A percentile compares a stretch with the other conserved stretches of the same genome.
Evolutionary conservation across 2,797 vertebrate species (phyloP).

Genomic region (Eleutherodactylus coqui): DNA sequence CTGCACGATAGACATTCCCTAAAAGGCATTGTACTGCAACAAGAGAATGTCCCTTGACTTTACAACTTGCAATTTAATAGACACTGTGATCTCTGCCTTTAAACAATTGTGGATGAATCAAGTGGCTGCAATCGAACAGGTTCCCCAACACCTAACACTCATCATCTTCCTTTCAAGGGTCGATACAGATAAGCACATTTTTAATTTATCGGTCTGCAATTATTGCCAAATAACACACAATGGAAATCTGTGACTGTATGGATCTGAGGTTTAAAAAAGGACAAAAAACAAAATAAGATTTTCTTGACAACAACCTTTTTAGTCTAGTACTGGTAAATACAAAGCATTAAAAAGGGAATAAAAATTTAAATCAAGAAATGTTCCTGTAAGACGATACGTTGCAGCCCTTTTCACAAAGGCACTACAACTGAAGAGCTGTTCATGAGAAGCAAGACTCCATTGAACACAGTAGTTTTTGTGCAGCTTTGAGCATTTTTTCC

Average conservation of each 20-base stretch:
- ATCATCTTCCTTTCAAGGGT: neutral
- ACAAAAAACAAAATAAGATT: neutral
- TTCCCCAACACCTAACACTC: neutral
- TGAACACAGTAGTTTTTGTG: neutral
- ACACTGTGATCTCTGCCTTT: neutral
- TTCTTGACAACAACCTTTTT: slow-evolving; percentile 33
- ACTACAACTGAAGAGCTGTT: neutral
- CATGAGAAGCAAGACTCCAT: neutral
- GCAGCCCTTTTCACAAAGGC: slow-evolving; percentile 5
- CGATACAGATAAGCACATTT: neutral
- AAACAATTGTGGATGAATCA: neutral
- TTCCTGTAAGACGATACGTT: slow-evolving; percentile 11
- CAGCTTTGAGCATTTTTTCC: neutral
- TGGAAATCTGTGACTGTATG: neutral
- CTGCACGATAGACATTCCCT: neutral
- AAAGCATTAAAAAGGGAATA: slow-evolving; percentile 58
- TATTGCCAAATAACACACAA: slow-evolving; percentile 7
- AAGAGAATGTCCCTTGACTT: neutral
- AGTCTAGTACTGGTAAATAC: slow-evolving; percentile 65
- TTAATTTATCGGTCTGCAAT: neutral
- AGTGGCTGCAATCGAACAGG: neutral
- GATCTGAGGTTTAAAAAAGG: neutral
- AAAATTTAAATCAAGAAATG: slow-evolving; percentile 65
- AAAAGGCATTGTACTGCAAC: neutral
- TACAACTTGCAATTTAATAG: neutral